These are phyloP conservation scores for Drosophila nannoptera DNA, from an alignment of 1,140 invertebrate genomes.

Conservation along the genomic window DNA sequence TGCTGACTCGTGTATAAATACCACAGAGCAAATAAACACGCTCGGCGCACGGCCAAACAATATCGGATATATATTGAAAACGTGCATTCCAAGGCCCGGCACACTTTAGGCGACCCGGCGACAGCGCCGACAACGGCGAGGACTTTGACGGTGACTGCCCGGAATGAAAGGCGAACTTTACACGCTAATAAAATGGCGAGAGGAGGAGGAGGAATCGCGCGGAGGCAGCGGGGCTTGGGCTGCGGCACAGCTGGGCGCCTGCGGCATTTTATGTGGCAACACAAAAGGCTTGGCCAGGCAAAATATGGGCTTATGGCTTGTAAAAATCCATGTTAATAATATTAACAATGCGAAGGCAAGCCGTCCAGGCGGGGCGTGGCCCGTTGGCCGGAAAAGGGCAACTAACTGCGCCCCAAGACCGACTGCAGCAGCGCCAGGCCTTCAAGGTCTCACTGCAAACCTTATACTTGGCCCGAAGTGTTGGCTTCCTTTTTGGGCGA, in stretches of 20 bases:
- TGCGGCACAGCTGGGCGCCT: constrained; percentile 51
- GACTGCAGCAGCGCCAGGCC: constrained; percentile 25
- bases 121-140: constrained; percentile 3
- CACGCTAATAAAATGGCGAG: constrained; percentile 68
- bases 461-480: constrained; percentile 27
- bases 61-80: constrained; percentile 77
- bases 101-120: constrained; percentile 61
- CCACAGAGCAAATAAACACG: constrained; percentile 72
- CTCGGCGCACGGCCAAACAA: constrained; percentile 70
- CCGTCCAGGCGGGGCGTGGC: neutral
- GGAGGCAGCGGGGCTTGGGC: neutral
- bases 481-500: constrained; percentile 23
- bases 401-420: constrained; percentile 61
- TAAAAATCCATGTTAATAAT: constrained; percentile 78
- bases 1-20: constrained; percentile 59
- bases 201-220: constrained; percentile 24
- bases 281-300: constrained; percentile 67
- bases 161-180: constrained; percentile 69
- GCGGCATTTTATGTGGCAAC: constrained; percentile 60
- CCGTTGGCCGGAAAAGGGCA: constrained; percentile 59
- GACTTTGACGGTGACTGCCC: constrained; percentile 22
- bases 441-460: constrained; percentile 40
- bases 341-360: constrained; percentile 62
- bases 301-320: constrained; percentile 77
- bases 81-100: constrained; percentile 53